phyloP scores from a whole-genome alignment of 2,113 vertebrate species.

The Myrmophylax atrothorax region DNA sequence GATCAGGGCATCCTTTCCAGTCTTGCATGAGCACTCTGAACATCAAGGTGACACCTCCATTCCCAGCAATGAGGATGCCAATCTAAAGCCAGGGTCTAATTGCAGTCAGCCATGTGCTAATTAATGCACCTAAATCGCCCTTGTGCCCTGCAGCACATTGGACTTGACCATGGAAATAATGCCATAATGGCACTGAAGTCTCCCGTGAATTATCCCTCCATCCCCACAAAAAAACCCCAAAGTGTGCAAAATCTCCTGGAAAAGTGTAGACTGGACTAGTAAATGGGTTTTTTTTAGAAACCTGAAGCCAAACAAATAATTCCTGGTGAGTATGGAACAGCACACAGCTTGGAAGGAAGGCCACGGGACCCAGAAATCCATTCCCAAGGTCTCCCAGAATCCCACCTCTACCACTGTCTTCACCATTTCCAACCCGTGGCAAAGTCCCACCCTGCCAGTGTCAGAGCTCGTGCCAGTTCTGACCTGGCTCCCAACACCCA shows the following conservation, averaged over 20 bases:
- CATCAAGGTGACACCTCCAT: neutral
- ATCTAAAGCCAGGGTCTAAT: neutral
- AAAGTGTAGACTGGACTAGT: neutral
- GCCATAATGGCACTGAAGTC: neutral
- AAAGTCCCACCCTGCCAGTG: neutral
- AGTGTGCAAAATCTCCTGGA: neutral
- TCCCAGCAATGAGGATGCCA: neutral
- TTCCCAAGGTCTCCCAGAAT: neutral
- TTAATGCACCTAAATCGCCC: rapidly evolving
- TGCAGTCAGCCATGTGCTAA: neutral
- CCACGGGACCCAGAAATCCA: neutral
- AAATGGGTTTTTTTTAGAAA: neutral
- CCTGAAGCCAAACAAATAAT: neutral
- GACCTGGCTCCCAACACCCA: neutral
- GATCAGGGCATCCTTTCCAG: neutral
- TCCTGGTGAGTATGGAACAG: neutral
- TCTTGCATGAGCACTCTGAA: neutral
- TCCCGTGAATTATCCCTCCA: neutral
- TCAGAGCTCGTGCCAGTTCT: neutral
- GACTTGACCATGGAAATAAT: neutral
- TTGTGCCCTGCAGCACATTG: rapidly evolving
- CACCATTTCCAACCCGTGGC: neutral
- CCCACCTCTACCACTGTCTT: neutral
- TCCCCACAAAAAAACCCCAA: rapidly evolving
- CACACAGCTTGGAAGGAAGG: neutral